These are phyloP conservation scores for Phengaris alcon DNA, from an alignment of 2,888 invertebrate species.

Conservation along the genomic window DNA sequence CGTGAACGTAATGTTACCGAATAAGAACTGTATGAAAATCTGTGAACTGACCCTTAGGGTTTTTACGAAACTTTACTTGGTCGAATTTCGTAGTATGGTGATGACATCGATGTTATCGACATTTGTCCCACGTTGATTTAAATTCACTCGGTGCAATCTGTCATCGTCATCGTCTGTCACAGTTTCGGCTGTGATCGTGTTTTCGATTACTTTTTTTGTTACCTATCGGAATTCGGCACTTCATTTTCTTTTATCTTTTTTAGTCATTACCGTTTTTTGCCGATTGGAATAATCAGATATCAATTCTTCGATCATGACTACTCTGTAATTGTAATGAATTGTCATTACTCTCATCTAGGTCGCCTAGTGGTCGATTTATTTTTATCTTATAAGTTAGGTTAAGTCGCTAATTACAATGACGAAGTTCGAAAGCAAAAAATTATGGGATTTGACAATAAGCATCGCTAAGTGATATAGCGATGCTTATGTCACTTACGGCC, in stretches of 20 bases:
- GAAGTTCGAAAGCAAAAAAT: no score
- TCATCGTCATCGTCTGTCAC: conserved; percentile 15
- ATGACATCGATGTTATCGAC: conserved; percentile 1
- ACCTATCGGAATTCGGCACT: conserved; percentile 3
- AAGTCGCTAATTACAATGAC: no score
- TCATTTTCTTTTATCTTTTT: neutral
- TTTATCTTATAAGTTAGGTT: no score
- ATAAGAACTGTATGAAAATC: no score
- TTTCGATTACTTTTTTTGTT: conserved; percentile 21
- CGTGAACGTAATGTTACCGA: no score
- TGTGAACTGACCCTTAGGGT: no score
- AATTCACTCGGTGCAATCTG: neutral
- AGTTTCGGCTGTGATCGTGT: conserved; percentile 19
- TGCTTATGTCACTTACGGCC: no score
- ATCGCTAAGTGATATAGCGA: no score
- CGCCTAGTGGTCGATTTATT: no score
- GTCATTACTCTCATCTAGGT: no score
- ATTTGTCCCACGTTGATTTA: neutral
- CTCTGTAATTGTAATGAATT: neutral
- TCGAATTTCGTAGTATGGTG: neutral
- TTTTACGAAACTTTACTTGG: no score
- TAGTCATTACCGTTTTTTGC: neutral
- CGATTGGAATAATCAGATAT: neutral
- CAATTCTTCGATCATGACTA: neutral
- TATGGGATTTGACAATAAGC: no score